Conservation (phyloP, 2,113 vertebrate genomes). For the Gallinago jamesoni region DNA sequence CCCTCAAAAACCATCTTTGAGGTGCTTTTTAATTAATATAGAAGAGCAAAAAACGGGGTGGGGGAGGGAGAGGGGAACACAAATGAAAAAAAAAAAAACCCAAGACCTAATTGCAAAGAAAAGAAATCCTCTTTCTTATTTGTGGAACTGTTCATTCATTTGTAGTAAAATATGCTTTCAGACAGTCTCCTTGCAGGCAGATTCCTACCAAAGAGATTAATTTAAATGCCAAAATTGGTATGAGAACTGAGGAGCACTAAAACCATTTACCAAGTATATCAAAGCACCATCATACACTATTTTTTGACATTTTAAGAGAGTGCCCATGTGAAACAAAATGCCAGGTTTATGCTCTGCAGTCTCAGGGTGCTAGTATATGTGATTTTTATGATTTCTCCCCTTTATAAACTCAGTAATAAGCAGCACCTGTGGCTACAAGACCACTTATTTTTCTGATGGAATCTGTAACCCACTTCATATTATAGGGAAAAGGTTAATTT, state of each 20-base stretch:
- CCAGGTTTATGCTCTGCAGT: not conserved
- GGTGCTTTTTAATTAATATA: not conserved
- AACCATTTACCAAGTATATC: not conserved
- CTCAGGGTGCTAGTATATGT: not conserved
- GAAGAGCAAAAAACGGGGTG: not conserved
- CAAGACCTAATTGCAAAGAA: fast-evolving
- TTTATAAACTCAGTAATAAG: not conserved
- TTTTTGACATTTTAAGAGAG: not conserved
- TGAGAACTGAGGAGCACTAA: not conserved
- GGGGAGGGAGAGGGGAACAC: no score
- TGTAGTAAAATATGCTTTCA: not conserved
- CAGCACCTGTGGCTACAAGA: not conserved
- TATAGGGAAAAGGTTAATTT: constrained; percentile 2
- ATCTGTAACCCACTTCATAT: not conserved
- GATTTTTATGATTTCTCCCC: not conserved
- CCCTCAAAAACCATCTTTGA: not conserved
- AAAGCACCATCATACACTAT: not conserved
- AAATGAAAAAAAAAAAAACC: not conserved
- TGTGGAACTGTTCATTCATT: not conserved
- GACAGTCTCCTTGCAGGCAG: not conserved
- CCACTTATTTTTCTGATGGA: not conserved
- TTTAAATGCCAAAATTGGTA: not conserved
- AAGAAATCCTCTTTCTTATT: not conserved
- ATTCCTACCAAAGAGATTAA: not conserved
- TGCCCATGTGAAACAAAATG: not conserved